Percentiles rank a stretch among this genome's conserved stretches.
These are phyloP conservation scores for Glareola pratincola DNA, from an alignment of 2,113 vertebrate genomes.

Conservation along the genomic window DNA sequence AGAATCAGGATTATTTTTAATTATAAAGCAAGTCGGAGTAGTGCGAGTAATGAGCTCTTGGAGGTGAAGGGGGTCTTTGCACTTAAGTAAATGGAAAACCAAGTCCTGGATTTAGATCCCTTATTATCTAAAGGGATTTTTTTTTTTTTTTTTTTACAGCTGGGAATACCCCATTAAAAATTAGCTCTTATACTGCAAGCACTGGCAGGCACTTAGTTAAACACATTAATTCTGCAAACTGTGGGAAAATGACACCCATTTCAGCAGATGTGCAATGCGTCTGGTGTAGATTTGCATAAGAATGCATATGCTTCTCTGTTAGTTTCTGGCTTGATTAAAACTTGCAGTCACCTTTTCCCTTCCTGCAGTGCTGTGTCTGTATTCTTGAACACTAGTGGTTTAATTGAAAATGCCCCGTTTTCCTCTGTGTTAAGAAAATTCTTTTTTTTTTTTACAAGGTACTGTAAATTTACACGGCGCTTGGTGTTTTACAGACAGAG, in stretches of 20 bases:
- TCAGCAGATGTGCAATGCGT: constrained; percentile 20
- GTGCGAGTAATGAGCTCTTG: not conserved
- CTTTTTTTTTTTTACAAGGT: not conserved
- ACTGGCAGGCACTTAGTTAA: constrained; percentile 39
- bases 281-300: constrained; percentile 52
- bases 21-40: constrained; percentile 10
- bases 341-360: constrained; percentile 32
- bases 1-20: not conserved
- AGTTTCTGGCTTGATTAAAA: constrained; percentile 45
- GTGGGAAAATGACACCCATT: constrained; percentile 46
- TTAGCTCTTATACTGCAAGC: not conserved
- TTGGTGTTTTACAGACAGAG: not conserved
- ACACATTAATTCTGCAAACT: constrained; percentile 55
- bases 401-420: not conserved
- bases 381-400: not conserved
- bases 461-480: not conserved
- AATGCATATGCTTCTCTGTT: constrained; percentile 25
- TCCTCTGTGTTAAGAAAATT: not conserved
- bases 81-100: constrained; percentile 19
- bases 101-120: not conserved
- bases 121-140: not conserved
- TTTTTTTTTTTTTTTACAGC: not conserved
- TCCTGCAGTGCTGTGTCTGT: not conserved
- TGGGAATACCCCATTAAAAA: constrained; percentile 37
- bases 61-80: constrained; percentile 3